Evolutionary conservation across 2,113 vertebrate species (phyloP).

Genomic region (Oryzias woworae): DNA sequence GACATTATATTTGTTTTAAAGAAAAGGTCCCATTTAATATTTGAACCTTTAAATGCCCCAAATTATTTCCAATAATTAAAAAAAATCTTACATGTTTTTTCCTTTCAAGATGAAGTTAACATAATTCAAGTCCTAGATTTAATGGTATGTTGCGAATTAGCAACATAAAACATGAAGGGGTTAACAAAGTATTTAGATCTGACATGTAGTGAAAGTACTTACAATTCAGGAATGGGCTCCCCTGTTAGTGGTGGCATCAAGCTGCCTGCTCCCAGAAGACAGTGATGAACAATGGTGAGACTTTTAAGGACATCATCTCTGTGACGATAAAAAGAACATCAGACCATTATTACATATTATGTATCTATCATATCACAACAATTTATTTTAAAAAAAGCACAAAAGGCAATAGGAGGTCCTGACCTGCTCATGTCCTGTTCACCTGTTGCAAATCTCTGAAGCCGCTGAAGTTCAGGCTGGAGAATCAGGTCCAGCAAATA

Average conservation of each 20-base stretch:
- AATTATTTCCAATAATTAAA: too few relatives aligned
- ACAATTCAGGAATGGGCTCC: slow-evolving; percentile 88
- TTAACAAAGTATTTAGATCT: too few relatives aligned
- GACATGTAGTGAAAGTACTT: slow-evolving; percentile 55
- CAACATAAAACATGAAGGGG: too few relatives aligned
- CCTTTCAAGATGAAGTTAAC: too few relatives aligned
- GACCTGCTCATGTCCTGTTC: slow-evolving; percentile 92
- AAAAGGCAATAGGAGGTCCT: neutral
- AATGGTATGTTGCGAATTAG: too few relatives aligned
- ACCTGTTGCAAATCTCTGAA: slow-evolving; percentile 84
- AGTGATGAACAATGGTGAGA: slow-evolving; percentile 93
- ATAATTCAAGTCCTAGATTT: too few relatives aligned
- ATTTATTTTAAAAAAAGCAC: neutral
- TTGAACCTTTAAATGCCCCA: too few relatives aligned
- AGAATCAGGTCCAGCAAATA: slow-evolving; percentile 91
- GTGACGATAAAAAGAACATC: slow-evolving; percentile 1
- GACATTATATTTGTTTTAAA: too few relatives aligned
- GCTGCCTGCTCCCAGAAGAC: slow-evolving; percentile 92
- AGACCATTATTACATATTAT: slow-evolving; percentile 6
- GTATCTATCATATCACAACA: neutral
- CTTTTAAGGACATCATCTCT: slow-evolving; percentile 97
- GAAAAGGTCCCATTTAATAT: too few relatives aligned
- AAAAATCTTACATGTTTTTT: too few relatives aligned
- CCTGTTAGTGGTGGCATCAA: slow-evolving; percentile 90
- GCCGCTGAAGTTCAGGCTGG: slow-evolving; percentile 88